Base-by-base conservation (phyloP, 2,797 vertebrate genomes). In the Acridotheres tristis region DNA sequence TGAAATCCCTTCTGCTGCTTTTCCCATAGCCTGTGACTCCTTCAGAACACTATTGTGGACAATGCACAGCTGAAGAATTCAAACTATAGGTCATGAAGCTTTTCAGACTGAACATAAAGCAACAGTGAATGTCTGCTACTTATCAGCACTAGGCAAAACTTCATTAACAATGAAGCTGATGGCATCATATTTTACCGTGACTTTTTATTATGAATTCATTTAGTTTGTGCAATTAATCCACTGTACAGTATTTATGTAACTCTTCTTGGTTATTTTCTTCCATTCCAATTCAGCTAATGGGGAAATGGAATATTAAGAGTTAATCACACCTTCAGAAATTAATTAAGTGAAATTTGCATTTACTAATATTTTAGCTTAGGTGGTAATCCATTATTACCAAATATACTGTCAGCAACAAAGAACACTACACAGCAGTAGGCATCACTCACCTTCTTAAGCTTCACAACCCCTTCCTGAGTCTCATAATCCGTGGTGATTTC, bases 381-480 rank as follows among this genome's bases (percentile, higher is more conserved):
- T 34, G 61, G 51, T 67, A 95, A 95, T 74, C 89, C 87, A 53
- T 93, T 80, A 57, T 74, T 93, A 95, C 32, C 51, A 91, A 93
- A 79, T 78, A 86, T 61, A 94, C 58, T n/a, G 16, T 47, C 81
- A 96, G 69, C 53, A 91, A 43, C 57, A 40, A 89, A 84, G 72
- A 77, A 54, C 30, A 57, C 11, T 26, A 76, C 71, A 85, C 66
- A 92, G 72, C 13, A 58, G 38, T 21, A 40, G 48, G 68, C 32
- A 94, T 57, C 79, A 88, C 97, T 96, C 95, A 99, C 99, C 98
- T 99, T 99, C 97, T 98, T 99, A 73, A 99, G 98, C 92, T 99
- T 99, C 82, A 99, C 98, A 61, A 99, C 98, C 1, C 99, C 99
- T 96, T 99, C 99, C 88, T 99, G 98, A 81, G 99, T 99, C 97